Percentiles rank a stretch among this genome's conserved stretches.
phyloP scores from a whole-genome alignment of 2,888 invertebrate species.

The Empis stercorea region DNA sequence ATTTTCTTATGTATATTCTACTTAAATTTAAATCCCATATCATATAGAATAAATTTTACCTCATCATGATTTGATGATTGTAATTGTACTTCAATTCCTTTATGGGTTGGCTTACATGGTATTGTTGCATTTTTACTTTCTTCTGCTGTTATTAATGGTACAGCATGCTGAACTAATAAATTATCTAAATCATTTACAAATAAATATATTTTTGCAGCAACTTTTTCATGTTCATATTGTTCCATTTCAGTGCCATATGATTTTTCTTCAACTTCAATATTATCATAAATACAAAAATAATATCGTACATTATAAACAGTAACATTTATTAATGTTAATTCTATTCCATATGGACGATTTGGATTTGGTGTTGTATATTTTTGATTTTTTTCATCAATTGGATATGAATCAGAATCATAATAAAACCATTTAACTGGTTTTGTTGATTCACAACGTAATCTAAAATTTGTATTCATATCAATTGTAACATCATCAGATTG shows the following conservation, averaged over 20 bases:
- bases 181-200: conserved; percentile 40
- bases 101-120: conserved; percentile 52
- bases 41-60: too few relatives aligned
- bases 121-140: conserved; percentile 38
- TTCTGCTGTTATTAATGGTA: conserved; percentile 20
- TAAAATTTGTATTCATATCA: conserved; percentile 27
- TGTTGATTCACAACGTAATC: conserved; percentile 37
- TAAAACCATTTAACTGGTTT: conserved; percentile 33
- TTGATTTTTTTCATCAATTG: not conserved
- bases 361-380: conserved; percentile 16
- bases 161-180: not conserved
- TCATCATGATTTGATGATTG: too few relatives aligned
- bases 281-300: conserved; percentile 42
- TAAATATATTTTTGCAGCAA: conserved; percentile 39
- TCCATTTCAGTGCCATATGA: conserved; percentile 17
- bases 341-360: conserved; percentile 32
- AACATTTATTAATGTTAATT: conserved; percentile 38
- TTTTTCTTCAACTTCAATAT: conserved; percentile 18
- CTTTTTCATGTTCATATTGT: conserved; percentile 27
- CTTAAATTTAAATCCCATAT: too few relatives aligned
- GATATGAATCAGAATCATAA: not conserved
- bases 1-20: too few relatives aligned
- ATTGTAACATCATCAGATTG: conserved; percentile 27
- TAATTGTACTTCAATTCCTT: conserved; percentile 40
- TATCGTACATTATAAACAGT: conserved; percentile 40